Evolutionary conservation across 2,797 vertebrate genomes (phyloP).

Genomic region (Rhinogobio ventralis): DNA sequence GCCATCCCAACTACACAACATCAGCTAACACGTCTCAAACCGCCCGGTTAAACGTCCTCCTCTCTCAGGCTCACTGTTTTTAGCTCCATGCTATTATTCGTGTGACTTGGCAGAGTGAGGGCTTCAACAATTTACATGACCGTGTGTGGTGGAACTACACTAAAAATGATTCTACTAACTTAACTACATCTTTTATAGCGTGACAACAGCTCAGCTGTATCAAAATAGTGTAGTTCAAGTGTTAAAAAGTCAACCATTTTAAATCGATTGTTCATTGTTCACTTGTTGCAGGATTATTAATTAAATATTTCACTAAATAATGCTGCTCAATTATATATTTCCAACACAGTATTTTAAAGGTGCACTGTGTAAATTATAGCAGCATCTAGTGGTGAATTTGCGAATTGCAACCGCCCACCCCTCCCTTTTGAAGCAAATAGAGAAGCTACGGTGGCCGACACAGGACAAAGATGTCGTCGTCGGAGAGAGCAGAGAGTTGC

Average conservation of each 20-base stretch:
- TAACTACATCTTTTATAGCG: background rate
- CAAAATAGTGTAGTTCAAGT: background rate
- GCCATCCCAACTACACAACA: conserved; percentile 11
- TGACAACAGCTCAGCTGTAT: background rate
- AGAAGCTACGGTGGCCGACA: no score
- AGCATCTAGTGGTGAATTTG: no score
- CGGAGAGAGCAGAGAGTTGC: no score
- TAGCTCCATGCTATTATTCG: conserved; percentile 17
- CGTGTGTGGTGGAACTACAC: background rate
- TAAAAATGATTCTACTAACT: background rate
- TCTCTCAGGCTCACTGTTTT: conserved; percentile 29
- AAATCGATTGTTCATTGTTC: no score
- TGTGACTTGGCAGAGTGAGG: background rate
- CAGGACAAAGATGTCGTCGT: no score
- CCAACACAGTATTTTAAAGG: background rate
- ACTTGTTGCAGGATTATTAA: no score
- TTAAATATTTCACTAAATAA: no score
- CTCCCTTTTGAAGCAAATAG: no score
- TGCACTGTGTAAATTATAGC: no score
- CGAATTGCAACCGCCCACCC: no score
- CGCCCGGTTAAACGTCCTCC: conserved; percentile 10
- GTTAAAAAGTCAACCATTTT: no score
- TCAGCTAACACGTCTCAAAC: conserved; percentile 37
- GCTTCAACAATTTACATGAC: background rate
- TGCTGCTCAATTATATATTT: no score